Evolutionary conservation across 2,113 vertebrate genomes (phyloP).

Genomic region (Bettongia penicillata): DNA sequence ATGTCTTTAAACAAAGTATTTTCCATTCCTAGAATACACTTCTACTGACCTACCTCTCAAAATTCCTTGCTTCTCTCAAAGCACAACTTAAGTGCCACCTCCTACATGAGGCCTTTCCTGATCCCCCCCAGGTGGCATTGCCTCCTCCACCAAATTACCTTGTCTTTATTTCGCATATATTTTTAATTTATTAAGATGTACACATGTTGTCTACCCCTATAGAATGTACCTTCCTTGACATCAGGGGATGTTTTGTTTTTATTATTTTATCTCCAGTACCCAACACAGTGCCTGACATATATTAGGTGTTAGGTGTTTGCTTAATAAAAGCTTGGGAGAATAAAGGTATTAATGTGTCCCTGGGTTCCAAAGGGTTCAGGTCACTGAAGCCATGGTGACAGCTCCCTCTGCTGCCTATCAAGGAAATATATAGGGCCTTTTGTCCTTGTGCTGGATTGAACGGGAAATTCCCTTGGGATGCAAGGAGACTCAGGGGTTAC

Average conservation of each 20-base stretch:
- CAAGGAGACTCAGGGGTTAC: not conserved
- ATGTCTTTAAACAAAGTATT: not conserved
- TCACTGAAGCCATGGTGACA: not conserved
- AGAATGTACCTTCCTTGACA: not conserved
- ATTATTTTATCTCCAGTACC: not conserved
- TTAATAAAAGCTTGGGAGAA: not conserved
- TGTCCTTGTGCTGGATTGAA: not conserved
- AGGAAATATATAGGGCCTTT: not conserved
- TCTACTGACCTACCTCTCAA: not conserved
- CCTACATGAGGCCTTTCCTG: not conserved
- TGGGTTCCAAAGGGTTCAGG: not conserved
- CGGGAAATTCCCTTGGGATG: not conserved
- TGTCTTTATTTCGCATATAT: not conserved
- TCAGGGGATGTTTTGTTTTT: not conserved
- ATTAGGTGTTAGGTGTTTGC: not conserved
- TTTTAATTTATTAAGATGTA: not conserved
- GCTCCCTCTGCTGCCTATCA: not conserved
- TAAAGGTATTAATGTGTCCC: not conserved
- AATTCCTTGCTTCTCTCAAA: not conserved
- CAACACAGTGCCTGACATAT: not conserved
- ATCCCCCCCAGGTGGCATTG: not conserved
- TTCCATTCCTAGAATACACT: not conserved
- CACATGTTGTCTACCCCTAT: not conserved
- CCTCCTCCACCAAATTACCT: not conserved
- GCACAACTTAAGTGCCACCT: not conserved